A percentile compares a stretch with the other conserved stretches of the same genome.
phyloP scores from a whole-genome alignment of 1,140 invertebrate genomes.

The Calephelis nemesis region DNA sequence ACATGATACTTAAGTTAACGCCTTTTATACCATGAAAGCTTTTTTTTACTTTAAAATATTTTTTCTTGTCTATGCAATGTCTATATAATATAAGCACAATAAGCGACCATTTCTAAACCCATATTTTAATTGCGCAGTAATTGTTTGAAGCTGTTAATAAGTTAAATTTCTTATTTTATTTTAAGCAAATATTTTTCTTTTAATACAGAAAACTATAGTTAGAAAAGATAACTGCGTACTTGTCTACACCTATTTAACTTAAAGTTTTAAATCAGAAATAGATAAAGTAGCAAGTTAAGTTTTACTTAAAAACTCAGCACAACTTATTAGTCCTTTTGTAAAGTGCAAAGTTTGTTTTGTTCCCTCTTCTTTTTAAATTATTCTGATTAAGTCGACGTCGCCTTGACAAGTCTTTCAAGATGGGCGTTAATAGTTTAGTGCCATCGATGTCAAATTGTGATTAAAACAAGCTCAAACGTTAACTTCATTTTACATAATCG shows the following conservation, averaged over 20 bases:
- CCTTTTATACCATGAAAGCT: too few relatives aligned
- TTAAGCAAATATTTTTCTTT: too few relatives aligned
- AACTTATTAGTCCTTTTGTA: conserved; percentile 3
- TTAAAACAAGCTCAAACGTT: neutral
- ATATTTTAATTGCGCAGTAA: too few relatives aligned
- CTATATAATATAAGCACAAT: too few relatives aligned
- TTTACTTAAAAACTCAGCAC: conserved; percentile 6
- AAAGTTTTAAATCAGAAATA: neutral
- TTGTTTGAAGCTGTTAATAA: too few relatives aligned
- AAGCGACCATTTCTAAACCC: too few relatives aligned
- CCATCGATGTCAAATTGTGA: conserved; percentile 4
- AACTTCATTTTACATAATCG: neutral
- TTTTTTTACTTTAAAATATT: too few relatives aligned
- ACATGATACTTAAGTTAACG: too few relatives aligned
- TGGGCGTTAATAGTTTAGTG: neutral
- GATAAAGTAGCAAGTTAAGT: conserved; percentile 8
- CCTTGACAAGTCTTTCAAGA: neutral
- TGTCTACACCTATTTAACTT: neutral
- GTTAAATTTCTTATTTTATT: too few relatives aligned
- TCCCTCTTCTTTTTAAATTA: neutral
- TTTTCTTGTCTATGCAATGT: too few relatives aligned
- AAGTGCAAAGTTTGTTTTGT: conserved; percentile 6
- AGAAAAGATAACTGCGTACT: too few relatives aligned
- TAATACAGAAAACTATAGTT: too few relatives aligned
- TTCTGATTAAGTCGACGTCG: neutral